Evolutionary conservation across 2,888 invertebrate species (phyloP).

Genomic region (Cantharis flavilabris): DNA sequence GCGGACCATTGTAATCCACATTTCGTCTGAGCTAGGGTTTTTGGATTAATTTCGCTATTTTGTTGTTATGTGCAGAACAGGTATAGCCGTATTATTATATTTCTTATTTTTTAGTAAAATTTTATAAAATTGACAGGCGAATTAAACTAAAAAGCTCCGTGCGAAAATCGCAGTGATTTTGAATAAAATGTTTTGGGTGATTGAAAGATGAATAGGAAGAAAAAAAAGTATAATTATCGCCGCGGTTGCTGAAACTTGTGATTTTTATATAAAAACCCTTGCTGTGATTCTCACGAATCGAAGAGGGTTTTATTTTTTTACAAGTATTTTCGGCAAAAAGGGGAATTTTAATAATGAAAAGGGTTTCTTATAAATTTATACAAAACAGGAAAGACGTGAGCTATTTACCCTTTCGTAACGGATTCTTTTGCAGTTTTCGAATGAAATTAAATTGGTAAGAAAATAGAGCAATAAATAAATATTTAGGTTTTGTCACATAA

Average conservation of each 20-base stretch:
- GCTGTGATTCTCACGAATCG: conserved; percentile 26
- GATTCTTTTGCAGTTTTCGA: neutral
- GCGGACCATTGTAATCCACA: conserved; percentile 4
- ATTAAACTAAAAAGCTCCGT: conserved; percentile 16
- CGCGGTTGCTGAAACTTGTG: conserved; percentile 11
- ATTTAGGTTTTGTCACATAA: conserved; percentile 41
- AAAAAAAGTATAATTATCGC: conserved; percentile 24
- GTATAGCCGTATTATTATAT: conserved; percentile 5
- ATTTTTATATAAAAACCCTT: conserved; percentile 23
- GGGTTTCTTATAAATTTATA: conserved; percentile 10
- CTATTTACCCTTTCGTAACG: conserved; percentile 9
- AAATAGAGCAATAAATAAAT: conserved; percentile 34
- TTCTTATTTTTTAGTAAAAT: neutral
- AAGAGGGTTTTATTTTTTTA: conserved; percentile 4
- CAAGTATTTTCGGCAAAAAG: conserved; percentile 9
- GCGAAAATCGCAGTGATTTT: conserved; percentile 8
- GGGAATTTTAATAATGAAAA: conserved; percentile 19
- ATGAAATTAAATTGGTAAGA: neutral
- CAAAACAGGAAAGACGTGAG: neutral
- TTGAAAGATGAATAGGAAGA: neutral
- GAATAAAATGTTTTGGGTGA: neutral
- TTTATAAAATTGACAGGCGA: conserved; percentile 15
- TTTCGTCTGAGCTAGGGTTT: neutral
- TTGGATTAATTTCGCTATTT: conserved; percentile 18
- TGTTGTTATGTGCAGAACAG: neutral